A percentile compares a stretch with the other conserved stretches of the same genome.
Evolutionary conservation across 2,797 vertebrate genomes (phyloP).

Genomic region (Chaetophractus vellerosus): DNA sequence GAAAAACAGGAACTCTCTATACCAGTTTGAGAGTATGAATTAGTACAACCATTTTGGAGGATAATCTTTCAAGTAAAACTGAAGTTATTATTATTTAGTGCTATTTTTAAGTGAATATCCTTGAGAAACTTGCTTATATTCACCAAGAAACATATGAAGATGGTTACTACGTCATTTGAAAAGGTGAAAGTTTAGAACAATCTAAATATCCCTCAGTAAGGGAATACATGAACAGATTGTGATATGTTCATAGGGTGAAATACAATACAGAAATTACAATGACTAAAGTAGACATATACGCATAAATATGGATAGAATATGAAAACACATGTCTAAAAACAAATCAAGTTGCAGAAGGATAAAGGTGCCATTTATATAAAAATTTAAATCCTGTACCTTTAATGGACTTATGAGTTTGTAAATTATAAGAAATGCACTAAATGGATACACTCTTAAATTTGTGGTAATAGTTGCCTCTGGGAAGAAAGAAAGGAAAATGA

Average conservation of each 20-base stretch:
- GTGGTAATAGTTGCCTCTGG: background rate
- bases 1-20: background rate
- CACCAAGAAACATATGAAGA: background rate
- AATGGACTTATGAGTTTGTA: background rate
- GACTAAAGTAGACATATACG: background rate
- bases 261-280: background rate
- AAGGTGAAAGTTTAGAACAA: conserved; percentile 17
- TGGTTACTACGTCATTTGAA: background rate
- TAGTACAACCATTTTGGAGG: background rate
- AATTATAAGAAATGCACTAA: background rate
- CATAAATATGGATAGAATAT: background rate
- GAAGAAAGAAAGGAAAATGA: background rate
- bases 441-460: background rate
- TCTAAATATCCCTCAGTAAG: background rate
- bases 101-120: conserved; percentile 17
- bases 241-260: background rate
- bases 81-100: conserved; percentile 14
- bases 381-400: background rate
- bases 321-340: background rate
- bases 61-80: conserved; percentile 11
- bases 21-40: background rate
- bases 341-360: background rate
- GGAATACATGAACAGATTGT: background rate
- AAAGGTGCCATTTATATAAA: background rate
- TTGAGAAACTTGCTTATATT: conserved; percentile 3